Evolutionary conservation across 2,888 invertebrate species (phyloP), one percentile per base, ranked within the genome.

Genomic region (Schrankia costaestrigalis): DNA sequence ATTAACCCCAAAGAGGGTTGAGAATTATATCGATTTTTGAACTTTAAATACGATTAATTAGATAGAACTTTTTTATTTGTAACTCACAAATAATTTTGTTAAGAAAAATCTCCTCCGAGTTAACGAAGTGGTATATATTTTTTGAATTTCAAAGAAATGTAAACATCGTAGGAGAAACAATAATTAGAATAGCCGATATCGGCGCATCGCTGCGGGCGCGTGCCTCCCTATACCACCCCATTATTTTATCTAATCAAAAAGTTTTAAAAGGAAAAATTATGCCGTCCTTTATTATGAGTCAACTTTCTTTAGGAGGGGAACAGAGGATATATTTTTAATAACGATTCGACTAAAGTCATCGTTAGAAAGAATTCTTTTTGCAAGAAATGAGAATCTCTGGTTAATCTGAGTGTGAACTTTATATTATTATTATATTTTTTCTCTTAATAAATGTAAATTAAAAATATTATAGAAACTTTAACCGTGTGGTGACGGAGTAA

Each of bases 181-280:
- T 79, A 85, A 86, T 86, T 85, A 86, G 80, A 85, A 84, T 80
- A 75, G 73, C 77, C 78, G 81, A 85, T 87, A 86, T 79, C 75
- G 83, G 74, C 71, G 74, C 69, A 79, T 70, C 65, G 82, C 82
- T 76, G 73, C 70, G 71, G 69, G 83, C 78, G 52, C 73, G 50
- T 53, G 46, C 71, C 76, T 61, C 78, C 78, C 71, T 70, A 57
- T 55, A 57, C 79, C 86, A 78, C 88, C 86, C 87, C 80, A 82
- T 85, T 87, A 87, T 88, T 88, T 87, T 85, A 89, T 89, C 88
- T 88, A 89, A 89, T 89, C 88, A 89, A 88, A 88, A 89, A 88
- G 85, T 89, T 89, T 88, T 87, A 87, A 87, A 88, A 86, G 86
- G 84, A 88, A 89, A 89, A 88, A 88, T 88, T 88, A 87, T 87